Evolutionary conservation across 2,888 invertebrate species (phyloP), one percentile per base, ranked within the genome.

Genomic region (Oligia fasciuncula): DNA sequence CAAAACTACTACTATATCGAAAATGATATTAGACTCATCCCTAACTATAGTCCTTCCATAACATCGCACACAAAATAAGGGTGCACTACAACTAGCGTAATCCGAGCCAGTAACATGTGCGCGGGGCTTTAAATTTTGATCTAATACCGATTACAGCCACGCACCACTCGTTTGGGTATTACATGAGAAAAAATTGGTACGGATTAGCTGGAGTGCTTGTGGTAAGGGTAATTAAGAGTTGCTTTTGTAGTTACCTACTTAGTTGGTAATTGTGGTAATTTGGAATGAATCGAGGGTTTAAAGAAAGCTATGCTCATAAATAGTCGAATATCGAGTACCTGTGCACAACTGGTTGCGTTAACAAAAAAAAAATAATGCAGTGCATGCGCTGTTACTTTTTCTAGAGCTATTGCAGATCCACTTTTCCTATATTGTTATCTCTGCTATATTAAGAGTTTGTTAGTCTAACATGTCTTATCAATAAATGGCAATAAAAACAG

Each of bases 111-210:
- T 91, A 92, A 92, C 95, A 96, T 96, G 96, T 96, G 96, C 92
- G 94, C 92, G 92, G 87, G 94, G 96, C 93, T 95, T 96, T 95
- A 95, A 95, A 95, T 93, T 95, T 93, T 94, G 95, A 96, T 96
- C 94, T 95, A 94, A 95, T 95, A 93, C 92, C 94, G 96, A 96
- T 96, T 96, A 96, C 91, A 84, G 84, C 91, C 95, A 95, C 95
- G 95, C 94, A 94, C 90, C 90, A 85, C 86, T 88, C 80, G 73
- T 81, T 81, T 54, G 87, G 85, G 84, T 43, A 85, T 87, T 87
- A 89, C 87, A 85, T 76, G 81, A 83, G 85, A 86, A 90, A 90
- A 89, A 89, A 89, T 88, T 87, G 86, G 84, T 82, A 9, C 29
- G 83, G 88, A 89, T 89, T 89, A 89, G 66, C 76, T 76, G 57